Evolutionary conservation across 2,113 vertebrate species (phyloP), one percentile per base, ranked within the genome.

Genomic region (Rhea pennata): DNA sequence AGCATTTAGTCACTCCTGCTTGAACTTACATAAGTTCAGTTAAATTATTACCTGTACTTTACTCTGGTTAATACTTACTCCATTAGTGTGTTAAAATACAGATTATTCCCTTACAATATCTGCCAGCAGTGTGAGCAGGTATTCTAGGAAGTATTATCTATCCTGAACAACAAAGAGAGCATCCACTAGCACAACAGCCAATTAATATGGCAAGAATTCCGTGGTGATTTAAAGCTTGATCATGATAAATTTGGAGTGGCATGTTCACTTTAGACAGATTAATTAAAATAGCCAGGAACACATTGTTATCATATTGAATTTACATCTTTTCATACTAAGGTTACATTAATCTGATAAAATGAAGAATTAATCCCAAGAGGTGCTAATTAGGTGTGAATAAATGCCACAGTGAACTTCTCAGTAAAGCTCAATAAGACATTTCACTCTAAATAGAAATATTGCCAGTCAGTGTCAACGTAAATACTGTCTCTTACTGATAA

Each of bases 361-460:
- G 79, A 97, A 67, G 73, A 90, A 97, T 97, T 97, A 97, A 96
- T 98, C 92, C 88, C 93, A 87, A 96, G 91, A 96, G 93, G 78
- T 95, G 87, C 64, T 98, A 98, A 98, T 96, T 98, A 97, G 94
- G 88, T 96, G 91, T 97, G 96, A 97, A 97, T 96, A 98, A 98
- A 98, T 93, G 61, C 90, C 84, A 95, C 88, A 95, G 94, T 87
- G 88, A 97, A 94, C 89, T 96, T 97, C 97, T 97, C 96, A 95
- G 84, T 61, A 66, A 92, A 95, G 76, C 58, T 94, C 79, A 93
- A 96, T 54, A 93, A 87, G 91, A 91, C 77, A 92, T 95, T 96
- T 96, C 95, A 82, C 88, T 93, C 81, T 83, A 94, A 97, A 96
- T 54, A 96, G 93, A 97, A 90, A 87, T 87, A 66, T 22, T 97